Conservation (phyloP, 2,888 invertebrate species). For the Rhorus exstirpatorius region DNA sequence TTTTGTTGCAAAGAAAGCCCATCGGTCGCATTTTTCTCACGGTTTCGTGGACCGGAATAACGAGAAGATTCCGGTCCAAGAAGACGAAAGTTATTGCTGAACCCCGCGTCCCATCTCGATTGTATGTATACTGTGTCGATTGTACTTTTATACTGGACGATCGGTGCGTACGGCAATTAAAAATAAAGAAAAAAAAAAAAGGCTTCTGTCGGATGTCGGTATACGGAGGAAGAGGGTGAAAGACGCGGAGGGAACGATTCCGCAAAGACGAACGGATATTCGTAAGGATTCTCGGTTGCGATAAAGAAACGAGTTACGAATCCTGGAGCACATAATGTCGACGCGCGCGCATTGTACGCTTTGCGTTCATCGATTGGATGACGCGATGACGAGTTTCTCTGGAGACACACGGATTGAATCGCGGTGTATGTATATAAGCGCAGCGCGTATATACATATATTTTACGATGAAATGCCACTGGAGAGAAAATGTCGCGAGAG, state of each 20-base stretch:
- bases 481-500: conserved; percentile 68
- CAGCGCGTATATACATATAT: conserved; percentile 1
- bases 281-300: conserved; percentile 43
- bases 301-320: conserved; percentile 57
- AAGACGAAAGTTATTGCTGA: no score
- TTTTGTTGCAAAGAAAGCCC: no score
- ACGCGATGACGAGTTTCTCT: conserved; percentile 55
- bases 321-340: conserved; percentile 21
- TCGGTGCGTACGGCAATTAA: no score
- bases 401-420: conserved; percentile 25
- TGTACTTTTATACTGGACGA: no score
- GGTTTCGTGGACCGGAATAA: no score
- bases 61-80: no score
- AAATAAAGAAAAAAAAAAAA: not conserved
- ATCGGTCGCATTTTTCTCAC: no score
- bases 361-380: conserved; percentile 59
- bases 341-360: conserved; percentile 26
- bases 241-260: conserved; percentile 37
- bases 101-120: no score
- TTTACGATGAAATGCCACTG: conserved; percentile 59
- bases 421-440: conserved; percentile 24
- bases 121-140: no score
- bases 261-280: conserved; percentile 48
- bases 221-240: not conserved
- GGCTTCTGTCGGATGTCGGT: not conserved